Evolutionary conservation across 2,113 vertebrate genomes (phyloP), one percentile per base, ranked within the genome.

Genomic region (Bostrychus sinensis): DNA sequence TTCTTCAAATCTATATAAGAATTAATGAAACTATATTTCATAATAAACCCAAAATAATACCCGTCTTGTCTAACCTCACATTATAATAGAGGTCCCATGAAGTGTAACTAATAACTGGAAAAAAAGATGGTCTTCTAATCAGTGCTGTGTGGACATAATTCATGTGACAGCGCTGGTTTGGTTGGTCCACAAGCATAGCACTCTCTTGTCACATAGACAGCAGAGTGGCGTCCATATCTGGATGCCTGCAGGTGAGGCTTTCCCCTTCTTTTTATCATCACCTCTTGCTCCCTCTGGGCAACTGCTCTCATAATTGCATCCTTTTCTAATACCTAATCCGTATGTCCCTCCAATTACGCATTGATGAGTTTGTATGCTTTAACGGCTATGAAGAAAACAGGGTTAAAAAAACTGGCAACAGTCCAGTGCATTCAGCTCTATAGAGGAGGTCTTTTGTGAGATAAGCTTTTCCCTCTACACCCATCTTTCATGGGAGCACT

Each of bases 11-110:
- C 66, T 57, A n/a, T 4, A 8, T 11, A n/a, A 68, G 30, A 65
- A 71, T 78, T 69, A 75, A 77, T 62, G 53, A 73, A 66, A 39
- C 42, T 8, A 69, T 77, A 70, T 75, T 72, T 88, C 77, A 68
- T 66, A 73, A 86, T 84, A 77, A 83, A 73, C 43, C n/a, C 25
- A 22, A 57, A 62, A 67, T 66, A 75, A 28, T 42, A 16, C 46
- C 65, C 6, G 59, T 72, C 70, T 77, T 12, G 28, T 58, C 19
- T 41, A 19, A 46, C 23, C 66, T 81, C 45, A 57, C 14, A 56
- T 72, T 65, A 72, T 84, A 88, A 82, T 75, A 62, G 62, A 64
- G 75, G 56, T 43, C 56, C 56, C 14, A 0, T 19, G 25, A 32
- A 61, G 62, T 16, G 26, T 58, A 60, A 34, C 39, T 38, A 32